Base-by-base conservation (phyloP, 2,888 invertebrate genomes). In the Xestoiulus laeticollis region DNA sequence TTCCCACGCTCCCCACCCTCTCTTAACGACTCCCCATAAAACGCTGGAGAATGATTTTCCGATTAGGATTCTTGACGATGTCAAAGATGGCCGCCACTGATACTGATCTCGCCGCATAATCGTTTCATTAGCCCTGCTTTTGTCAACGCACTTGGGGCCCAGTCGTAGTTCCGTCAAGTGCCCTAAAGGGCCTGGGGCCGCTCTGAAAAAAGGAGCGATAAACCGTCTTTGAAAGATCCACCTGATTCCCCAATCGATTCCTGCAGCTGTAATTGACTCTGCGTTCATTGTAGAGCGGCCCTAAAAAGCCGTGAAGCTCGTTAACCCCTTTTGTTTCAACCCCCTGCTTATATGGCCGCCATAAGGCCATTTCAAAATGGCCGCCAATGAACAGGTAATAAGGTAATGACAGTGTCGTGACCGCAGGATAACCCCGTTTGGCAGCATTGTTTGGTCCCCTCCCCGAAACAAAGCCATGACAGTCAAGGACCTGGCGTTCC, bases 21-120 rank as follows among this genome's bases (percentile, higher is more conserved):
- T 12, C 26, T 26, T 68, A 68, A 68, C 68, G 68, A 68, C 68
- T 22, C 6, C 26, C 68, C 68, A 68, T 68, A 68, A 68, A 68
- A 26, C 10, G n/a, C n/a, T 1, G 26, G 0, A 8, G 68, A 22
- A 68, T 68, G 26, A 68, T 68, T 26, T 22, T 1, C 68, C 68
- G 68, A 68, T 68, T 68, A 68, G 68, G 26, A 26, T n/a, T 19
- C 48, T 16, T 12, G 19, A 14, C 8, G 48, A 48, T 48, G 19
- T 68, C 68, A 68, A 68, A 68, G 68, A 68, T 68, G 68, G 68
- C 68, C 68, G 68, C 22, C 68, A 68, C 26, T 22, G 68, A 68
- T 68, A 68, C 68, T 68, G 68, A 68, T 68, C 68, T 68, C 26
- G 68, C 68, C 68, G 68, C 68, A 68, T 68, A 68, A 68, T 68